Evolutionary conservation across 2,113 vertebrate genomes (phyloP).

Genomic region (Gobio gobio): DNA sequence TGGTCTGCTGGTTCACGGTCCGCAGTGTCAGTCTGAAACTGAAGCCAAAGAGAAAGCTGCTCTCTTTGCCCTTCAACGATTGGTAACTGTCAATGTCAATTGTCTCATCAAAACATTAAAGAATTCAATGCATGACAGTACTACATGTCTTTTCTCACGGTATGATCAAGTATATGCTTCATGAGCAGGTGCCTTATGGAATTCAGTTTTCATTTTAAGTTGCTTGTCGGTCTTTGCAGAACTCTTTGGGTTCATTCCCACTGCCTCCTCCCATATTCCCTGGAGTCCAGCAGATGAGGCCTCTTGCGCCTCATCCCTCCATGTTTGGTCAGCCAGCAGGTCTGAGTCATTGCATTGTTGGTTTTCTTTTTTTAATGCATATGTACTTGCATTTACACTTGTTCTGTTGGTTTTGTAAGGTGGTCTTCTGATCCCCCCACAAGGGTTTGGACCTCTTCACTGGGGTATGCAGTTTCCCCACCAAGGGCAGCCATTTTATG

Average conservation of each 20-base stretch:
- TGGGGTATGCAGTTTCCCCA: constrained; percentile 82
- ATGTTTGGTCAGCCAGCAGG: constrained; percentile 79
- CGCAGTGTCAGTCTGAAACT: constrained; percentile 89
- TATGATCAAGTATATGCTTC: neutral
- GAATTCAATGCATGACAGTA: neutral
- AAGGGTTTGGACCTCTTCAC: constrained; percentile 78
- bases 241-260: constrained; percentile 85
- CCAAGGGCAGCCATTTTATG: constrained; percentile 82
- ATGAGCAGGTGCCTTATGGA: neutral
- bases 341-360: constrained; percentile 63
- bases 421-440: constrained; percentile 79
- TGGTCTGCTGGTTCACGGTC: constrained; percentile 88
- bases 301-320: constrained; percentile 70
- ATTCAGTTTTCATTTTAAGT: neutral
- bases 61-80: constrained; percentile 87
- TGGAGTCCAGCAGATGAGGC: constrained; percentile 80
- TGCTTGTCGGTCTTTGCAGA: constrained; percentile 68
- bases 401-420: constrained; percentile 53
- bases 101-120: neutral
- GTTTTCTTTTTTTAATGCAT: neutral
- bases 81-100: constrained; percentile 77
- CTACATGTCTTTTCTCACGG: neutral
- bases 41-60: constrained; percentile 96
- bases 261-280: constrained; percentile 83
- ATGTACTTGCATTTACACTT: neutral